A percentile compares a stretch with the other conserved stretches of the same genome.
These are phyloP conservation scores for Hippolais icterina DNA, from an alignment of 2,113 vertebrate genomes.

Conservation along the genomic window DNA sequence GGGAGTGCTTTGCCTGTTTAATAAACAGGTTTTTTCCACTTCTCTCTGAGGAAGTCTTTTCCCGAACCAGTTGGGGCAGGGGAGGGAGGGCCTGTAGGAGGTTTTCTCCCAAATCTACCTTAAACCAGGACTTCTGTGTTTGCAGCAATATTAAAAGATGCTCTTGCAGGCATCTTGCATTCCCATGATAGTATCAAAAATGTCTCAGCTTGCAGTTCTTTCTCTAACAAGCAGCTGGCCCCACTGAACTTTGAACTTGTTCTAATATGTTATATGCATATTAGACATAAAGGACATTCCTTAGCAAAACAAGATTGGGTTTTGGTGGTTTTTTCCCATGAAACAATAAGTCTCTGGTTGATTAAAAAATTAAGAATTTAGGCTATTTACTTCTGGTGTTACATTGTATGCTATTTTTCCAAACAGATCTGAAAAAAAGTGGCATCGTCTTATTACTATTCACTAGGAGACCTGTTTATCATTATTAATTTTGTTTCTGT, in stretches of 20 bases:
- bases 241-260: neutral
- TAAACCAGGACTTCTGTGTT: neutral
- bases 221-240: neutral
- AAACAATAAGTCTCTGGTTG: neutral
- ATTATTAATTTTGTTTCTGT: neutral
- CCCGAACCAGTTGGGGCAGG: no score
- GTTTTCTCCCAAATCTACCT: no score
- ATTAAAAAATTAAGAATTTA: neutral
- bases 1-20: no score
- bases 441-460: neutral
- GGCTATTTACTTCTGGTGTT: neutral
- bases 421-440: neutral
- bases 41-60: no score
- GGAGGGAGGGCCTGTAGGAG: no score
- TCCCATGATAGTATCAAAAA: neutral
- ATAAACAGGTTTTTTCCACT: no score
- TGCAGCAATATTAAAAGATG: neutral
- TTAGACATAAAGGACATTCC: neutral
- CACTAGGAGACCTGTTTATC: neutral
- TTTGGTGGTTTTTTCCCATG: rapidly evolving
- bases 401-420: neutral
- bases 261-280: neutral
- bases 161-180: neutral
- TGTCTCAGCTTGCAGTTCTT: neutral
- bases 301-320: neutral